Conservation (phyloP, 1,140 invertebrate species). For the Drosophila sp. region DNA sequence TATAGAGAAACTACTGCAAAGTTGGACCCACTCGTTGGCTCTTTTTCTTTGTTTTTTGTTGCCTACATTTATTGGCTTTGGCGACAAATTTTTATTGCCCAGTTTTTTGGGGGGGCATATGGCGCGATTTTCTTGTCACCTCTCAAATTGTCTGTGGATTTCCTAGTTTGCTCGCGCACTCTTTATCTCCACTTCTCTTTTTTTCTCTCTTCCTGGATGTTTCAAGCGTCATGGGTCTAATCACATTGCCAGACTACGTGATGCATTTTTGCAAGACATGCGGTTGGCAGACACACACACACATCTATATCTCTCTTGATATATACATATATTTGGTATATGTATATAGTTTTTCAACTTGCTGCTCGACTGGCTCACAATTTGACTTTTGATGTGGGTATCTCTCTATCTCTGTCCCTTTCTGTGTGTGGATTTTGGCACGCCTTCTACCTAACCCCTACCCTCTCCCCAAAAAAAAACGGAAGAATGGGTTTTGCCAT, state of each 20-base stretch:
- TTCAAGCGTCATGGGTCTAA: slow-evolving; percentile 63
- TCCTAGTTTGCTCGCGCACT: not conserved
- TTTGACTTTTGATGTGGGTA: slow-evolving; percentile 74
- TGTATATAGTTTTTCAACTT: slow-evolving; percentile 52
- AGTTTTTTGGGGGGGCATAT: slow-evolving; percentile 65
- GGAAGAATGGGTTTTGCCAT: slow-evolving; percentile 1
- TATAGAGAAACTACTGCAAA: not conserved
- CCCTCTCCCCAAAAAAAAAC: too few relatives aligned
- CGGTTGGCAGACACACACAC: slow-evolving; percentile 28
- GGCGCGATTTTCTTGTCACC: slow-evolving; percentile 53
- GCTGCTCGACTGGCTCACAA: slow-evolving; percentile 59
- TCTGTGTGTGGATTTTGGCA: slow-evolving; percentile 29
- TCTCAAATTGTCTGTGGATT: slow-evolving; percentile 14
- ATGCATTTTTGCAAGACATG: slow-evolving; percentile 68
- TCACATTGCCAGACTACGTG: slow-evolving; percentile 74
- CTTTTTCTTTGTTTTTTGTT: slow-evolving; percentile 15
- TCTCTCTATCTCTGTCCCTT: not conserved
- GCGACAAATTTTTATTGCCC: slow-evolving; percentile 79
- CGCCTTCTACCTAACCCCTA: slow-evolving; percentile 27
- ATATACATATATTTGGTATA: slow-evolving; percentile 9
- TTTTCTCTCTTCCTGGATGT: not conserved
- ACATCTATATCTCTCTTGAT: slow-evolving; percentile 11
- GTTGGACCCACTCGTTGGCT: slow-evolving; percentile 1
- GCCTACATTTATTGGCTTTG: slow-evolving; percentile 72
- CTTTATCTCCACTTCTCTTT: not conserved